Conservation (phyloP, 2,113 vertebrate genomes). For the Oncorhynchus tshawytscha region DNA sequence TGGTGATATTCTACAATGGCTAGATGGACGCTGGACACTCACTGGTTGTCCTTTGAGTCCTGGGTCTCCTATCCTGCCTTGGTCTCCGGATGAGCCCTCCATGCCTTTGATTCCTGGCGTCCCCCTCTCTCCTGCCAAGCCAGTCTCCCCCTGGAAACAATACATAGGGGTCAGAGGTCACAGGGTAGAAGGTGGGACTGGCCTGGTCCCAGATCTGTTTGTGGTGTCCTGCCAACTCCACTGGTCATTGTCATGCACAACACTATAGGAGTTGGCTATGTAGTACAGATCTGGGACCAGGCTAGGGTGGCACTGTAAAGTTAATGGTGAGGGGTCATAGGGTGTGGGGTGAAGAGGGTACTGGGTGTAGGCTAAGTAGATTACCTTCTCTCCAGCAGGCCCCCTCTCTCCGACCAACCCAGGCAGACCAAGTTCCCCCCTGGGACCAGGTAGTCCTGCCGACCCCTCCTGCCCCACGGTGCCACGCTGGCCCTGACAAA, state of each 20-base stretch:
- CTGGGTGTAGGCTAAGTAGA: background rate
- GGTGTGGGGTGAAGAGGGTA: background rate
- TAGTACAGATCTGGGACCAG: too few species aligned
- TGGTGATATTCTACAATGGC: background rate
- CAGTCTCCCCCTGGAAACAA: constrained; percentile 84
- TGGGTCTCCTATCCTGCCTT: constrained; percentile 80
- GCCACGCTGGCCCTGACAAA: constrained; percentile 81
- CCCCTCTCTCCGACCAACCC: constrained; percentile 82
- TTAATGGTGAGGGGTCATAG: background rate
- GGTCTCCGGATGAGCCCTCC: constrained; percentile 82
- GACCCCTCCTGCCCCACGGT: constrained; percentile 76
- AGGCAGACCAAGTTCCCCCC: constrained; percentile 79
- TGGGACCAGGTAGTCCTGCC: constrained; percentile 81
- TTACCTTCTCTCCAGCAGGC: constrained; percentile 82
- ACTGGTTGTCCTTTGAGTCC: constrained; percentile 84
- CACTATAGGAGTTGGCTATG: too few species aligned
- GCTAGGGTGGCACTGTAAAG: background rate
- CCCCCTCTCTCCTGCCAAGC: constrained; percentile 84
- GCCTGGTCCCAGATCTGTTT: too few species aligned
- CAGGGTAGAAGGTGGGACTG: background rate
- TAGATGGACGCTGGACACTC: constrained; percentile 50
- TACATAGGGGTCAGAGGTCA: background rate
- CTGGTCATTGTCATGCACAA: too few species aligned
- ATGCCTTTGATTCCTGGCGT: constrained; percentile 79
- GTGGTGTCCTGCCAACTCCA: background rate